Evolutionary conservation across 2,797 vertebrate genomes (phyloP), one percentile per base, ranked within the genome.

Genomic region (Cetoscarus ocellatus): DNA sequence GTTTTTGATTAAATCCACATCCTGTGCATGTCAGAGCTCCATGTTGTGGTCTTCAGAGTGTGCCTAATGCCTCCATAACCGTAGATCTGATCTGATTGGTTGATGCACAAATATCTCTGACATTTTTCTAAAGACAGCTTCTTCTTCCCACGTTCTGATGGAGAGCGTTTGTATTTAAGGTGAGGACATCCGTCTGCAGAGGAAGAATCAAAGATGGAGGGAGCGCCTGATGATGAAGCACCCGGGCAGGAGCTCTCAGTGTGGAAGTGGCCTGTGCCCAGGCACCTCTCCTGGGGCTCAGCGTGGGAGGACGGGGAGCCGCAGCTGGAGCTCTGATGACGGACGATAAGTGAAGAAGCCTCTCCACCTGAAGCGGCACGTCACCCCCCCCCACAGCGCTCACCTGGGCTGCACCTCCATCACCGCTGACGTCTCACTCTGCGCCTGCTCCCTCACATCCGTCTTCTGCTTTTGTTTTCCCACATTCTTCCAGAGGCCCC

Each of bases 181-280:
- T 54, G 49, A 17, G 48, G 56, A 15, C 1, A 45, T 69, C 19
- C 11, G 2, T 65, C 72, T 52, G 12, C 8, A 38, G 61, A 54
- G 42, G 52, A 48, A 42, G n/a, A 40, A 66, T 40, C 34, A 73
- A 70, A 11, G 43, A 67, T 64, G 57, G 38, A 70, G 19, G 51
- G 52, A 69, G 44, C 42, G 1, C 40, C 17, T 61, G 43, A 70
- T 87, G 80, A 85, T 76, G 50, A 75, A 87, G 59, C 43, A 51
- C 70, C 65, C 52, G 77, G 68, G 75, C 65, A 73, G 67, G 86
- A 74, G 78, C 73, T 77, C 70, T 79, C 80, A 73, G 63, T 63
- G 65, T 65, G 55, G 69, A 76, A 79, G 83, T 75, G 76, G 70
- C 75, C 67, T 54, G 40, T 71, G 73, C 50, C 70, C 70, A 54